Percentiles rank a stretch among this genome's conserved stretches.
phyloP scores from a whole-genome alignment of 2,113 vertebrate genomes.

The Uropsilus gracilis region DNA sequence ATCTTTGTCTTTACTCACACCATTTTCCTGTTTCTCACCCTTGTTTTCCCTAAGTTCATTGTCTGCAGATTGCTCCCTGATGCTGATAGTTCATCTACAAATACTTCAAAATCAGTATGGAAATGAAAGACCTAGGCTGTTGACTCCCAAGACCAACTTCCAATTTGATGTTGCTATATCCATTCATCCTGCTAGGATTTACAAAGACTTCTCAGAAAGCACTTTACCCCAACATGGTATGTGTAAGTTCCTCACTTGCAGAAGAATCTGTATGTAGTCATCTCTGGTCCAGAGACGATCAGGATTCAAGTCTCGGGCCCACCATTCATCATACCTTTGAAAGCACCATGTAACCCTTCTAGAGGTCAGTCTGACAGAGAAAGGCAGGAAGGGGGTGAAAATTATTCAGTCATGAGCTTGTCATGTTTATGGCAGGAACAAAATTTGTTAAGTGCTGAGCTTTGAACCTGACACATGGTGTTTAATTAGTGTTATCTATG shows the following conservation, averaged over 20 bases:
- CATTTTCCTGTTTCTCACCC: too few relatives aligned
- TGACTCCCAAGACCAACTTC: not conserved
- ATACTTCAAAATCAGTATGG: not conserved
- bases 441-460: not conserved
- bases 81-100: not conserved
- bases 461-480: not conserved
- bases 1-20: not conserved
- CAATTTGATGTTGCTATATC: not conserved
- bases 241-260: rapidly evolving
- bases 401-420: too few relatives aligned
- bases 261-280: not conserved
- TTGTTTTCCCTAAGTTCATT: not conserved
- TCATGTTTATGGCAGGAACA: not conserved
- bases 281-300: not conserved
- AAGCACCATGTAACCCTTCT: not conserved
- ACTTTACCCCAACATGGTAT: not conserved
- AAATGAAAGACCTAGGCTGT: not conserved
- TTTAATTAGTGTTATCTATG: not conserved
- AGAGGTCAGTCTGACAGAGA: not conserved
- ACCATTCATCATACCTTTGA: not conserved
- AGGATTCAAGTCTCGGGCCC: not conserved
- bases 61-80: not conserved
- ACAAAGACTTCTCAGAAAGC: not conserved
- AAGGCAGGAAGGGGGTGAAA: too few relatives aligned
- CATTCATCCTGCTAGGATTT: not conserved